Evolutionary conservation across 1,140 invertebrate genomes (phyloP), one percentile per base, ranked within the genome.

Genomic region (Branchinecta lindahli): DNA sequence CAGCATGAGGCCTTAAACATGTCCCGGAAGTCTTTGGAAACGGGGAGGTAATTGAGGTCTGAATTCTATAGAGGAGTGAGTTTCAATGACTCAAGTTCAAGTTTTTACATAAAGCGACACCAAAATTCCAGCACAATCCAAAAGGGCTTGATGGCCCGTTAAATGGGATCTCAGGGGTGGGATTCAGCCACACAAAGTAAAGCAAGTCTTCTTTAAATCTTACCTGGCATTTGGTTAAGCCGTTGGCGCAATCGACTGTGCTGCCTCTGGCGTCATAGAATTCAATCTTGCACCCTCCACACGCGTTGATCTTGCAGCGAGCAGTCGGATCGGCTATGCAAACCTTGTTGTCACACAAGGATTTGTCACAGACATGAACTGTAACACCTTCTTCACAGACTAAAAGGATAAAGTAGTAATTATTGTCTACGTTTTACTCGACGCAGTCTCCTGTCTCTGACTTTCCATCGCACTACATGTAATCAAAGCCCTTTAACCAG

Each of bases 311-410:
- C 9, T 76, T 70, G 68, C 79, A 81, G 12, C 74, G 74, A 61
- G 80, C 79, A 8, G 72, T 71, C 9, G 79, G 79, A 66, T 80
- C 68, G 9, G 77, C 77, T 44, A 79, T 69, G 71, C 80, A 82
- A 20, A 77, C 72, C 70, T 77, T 76, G 21, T 75, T 72, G 8
- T 77, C 73, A 72, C 80, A 81, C 44, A 81, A 52, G 7, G 74
- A 70, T 46, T 74, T 73, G 68, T 76, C 73, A 73, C 80, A 82
- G 45, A 77, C 74, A 67, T 80, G 76, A 8, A 79, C 76, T 8
- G 74, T 72, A 20, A 75, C 74, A 7, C 76, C 76, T 18, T 75
- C 72, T n/a, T 76, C 74, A 74, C 80, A 81, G 66, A 79, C 77
- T 76, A 74, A 10, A 70, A 69, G 68, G 8, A 70, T 18, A 47